These are phyloP conservation scores for Ceratina calcarata DNA, from an alignment of 1,140 invertebrate genomes.

Conservation along the genomic window DNA sequence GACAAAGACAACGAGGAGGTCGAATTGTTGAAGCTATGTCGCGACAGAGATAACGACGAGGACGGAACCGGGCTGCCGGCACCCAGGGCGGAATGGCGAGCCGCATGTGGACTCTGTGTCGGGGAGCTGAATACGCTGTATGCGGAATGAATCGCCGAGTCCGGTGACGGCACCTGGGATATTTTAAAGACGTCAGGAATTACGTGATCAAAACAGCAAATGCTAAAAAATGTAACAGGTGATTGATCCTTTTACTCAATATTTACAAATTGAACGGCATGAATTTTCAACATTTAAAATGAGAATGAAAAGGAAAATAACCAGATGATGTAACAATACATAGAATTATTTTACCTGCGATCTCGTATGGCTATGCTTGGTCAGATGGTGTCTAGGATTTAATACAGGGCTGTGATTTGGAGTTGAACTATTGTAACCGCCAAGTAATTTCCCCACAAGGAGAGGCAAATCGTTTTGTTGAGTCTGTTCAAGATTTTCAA, in stretches of 20 bases:
- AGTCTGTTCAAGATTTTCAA: conserved; percentile 72
- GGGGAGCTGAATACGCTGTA: conserved; percentile 90
- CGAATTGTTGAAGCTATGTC: conserved; percentile 79
- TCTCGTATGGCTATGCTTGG: conserved; percentile 78
- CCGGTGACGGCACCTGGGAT: conserved; percentile 84
- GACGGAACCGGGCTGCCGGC: conserved; percentile 81
- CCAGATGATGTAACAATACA: too few relatives aligned
- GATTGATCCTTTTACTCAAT: too few relatives aligned
- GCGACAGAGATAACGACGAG: conserved; percentile 77
- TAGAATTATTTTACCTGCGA: conserved; percentile 66
- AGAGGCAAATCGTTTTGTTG: conserved; percentile 81
- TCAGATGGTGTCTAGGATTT: conserved; percentile 82
- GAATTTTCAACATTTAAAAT: too few relatives aligned
- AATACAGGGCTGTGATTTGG: conserved; percentile 85
- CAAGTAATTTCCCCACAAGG: conserved; percentile 84
- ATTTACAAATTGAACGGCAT: too few relatives aligned
- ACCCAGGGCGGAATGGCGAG: conserved; percentile 85
- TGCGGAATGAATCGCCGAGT: conserved; percentile 92
- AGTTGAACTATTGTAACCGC: conserved; percentile 83
- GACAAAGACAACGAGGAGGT: conserved; percentile 79
- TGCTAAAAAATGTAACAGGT: too few relatives aligned
- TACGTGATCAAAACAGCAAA: too few relatives aligned
- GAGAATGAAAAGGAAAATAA: neutral
- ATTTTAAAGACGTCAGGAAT: neutral
- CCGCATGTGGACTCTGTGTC: conserved; percentile 91